Evolutionary conservation across 2,888 invertebrate species (phyloP), one percentile per base, ranked within the genome.

Genomic region (Drosophila birchii): DNA sequence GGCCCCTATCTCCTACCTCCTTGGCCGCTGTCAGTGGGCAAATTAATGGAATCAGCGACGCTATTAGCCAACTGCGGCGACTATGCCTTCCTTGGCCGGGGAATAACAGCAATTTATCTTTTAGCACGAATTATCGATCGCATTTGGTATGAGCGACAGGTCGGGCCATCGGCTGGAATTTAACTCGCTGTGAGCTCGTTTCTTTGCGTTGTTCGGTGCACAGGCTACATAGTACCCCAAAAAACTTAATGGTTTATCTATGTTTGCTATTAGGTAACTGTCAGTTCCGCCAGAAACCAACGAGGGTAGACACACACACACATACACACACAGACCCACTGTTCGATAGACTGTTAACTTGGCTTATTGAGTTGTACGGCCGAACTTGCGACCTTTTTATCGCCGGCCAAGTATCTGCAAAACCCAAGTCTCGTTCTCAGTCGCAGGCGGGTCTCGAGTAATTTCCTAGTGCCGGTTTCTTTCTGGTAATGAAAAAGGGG

Each of bases 191-290:
- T 63, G 76, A 68, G 75, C 72, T 18, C 44, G 54, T 32, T 62
- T 61, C 41, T 55, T 47, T 9, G 29, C 39, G 62, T 26, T 29
- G 38, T 69, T 69, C 73, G 67, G 57, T 43, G 49, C 62, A 71
- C 70, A 43, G 29, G 53, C 26, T 26, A 29, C 29, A 29, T 29
- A 26, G 39, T 41, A 56, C 75, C 68, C 56, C 63, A 26, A 68
- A 86, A 86, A 78, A 86, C 86, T 88, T 86, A 86, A 86, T 87
- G 90, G 81, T 86, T 87, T 89, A 89, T 88, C 86, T 89, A 83
- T 87, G 90, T 84, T 89, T 88, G 90, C 83, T 83, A 86, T 89
- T 89, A 86, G 86, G 86, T 89, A 86, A 89, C 86, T 86, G 89
- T 85, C 90, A 90, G 90, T 82, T 87, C 89, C 76, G 80, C 71